A percentile compares a stretch with the other conserved stretches of the same genome.
These are phyloP conservation scores for Puffinus mauretanicus DNA, from an alignment of 2,113 vertebrate genomes.

Conservation along the genomic window DNA sequence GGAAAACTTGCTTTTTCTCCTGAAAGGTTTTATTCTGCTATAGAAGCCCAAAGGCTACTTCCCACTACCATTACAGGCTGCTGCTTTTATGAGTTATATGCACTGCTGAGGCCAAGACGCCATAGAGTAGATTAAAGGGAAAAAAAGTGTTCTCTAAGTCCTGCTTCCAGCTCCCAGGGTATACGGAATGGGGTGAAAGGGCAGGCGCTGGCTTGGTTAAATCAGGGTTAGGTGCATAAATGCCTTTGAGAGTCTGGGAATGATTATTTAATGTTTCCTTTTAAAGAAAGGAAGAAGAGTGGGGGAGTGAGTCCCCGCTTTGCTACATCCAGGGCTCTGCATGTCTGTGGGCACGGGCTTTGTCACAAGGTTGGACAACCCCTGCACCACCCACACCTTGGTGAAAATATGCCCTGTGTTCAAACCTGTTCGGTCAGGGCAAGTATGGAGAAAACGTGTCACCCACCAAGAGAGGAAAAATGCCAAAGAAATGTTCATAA, in stretches of 20 bases:
- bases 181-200: rapidly evolving
- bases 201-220: not conserved
- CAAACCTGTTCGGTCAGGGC: not conserved
- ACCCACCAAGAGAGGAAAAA: not conserved
- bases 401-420: not conserved
- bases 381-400: rapidly evolving
- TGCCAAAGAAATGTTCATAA: not conserved
- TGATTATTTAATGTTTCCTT: not conserved
- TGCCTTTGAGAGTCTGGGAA: not conserved
- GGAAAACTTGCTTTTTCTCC: not conserved
- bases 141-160: not conserved
- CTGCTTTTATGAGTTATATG: not conserved
- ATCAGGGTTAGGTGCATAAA: not conserved
- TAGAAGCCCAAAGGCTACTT: not conserved
- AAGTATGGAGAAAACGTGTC: rapidly evolving
- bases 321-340: not conserved
- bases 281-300: not conserved
- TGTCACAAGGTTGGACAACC: no score
- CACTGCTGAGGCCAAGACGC: not conserved
- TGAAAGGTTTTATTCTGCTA: not conserved
- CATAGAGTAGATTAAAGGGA: not conserved
- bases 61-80: not conserved
- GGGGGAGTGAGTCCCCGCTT: not conserved
- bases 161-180: not conserved
- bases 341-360: not conserved